Conservation (phyloP, 2,797 vertebrate genomes). For the Sebastes kiyomatsui region DNA sequence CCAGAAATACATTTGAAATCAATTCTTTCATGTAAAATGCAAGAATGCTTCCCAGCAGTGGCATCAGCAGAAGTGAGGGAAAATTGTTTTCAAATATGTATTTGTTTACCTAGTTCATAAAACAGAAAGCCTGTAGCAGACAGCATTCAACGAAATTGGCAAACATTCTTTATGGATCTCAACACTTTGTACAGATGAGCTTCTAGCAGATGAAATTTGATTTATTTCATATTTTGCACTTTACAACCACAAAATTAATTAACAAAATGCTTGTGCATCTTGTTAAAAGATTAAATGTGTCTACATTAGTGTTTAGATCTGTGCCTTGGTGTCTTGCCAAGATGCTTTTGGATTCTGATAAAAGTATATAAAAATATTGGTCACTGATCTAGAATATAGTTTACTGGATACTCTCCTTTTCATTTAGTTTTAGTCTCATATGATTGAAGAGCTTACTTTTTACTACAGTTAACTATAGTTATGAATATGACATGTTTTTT, state of each 20-base stretch:
- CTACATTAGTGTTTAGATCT: conserved; percentile 44
- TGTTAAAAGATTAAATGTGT: conserved; percentile 49
- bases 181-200: conserved; percentile 5
- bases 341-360: conserved; percentile 20
- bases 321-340: conserved; percentile 23
- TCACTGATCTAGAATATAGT: conserved; percentile 4
- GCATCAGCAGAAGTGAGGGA: not conserved
- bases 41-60: not conserved
- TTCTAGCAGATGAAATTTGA: conserved; percentile 16
- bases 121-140: not conserved
- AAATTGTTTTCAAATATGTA: not conserved
- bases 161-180: not conserved
- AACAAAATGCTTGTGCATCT: conserved; percentile 44
- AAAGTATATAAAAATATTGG: conserved; percentile 5
- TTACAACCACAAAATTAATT: conserved; percentile 55
- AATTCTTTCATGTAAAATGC: not conserved
- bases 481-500: not conserved
- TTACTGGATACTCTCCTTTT: not conserved
- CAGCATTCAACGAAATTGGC: not conserved
- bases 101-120: not conserved
- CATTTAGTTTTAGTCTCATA: not conserved
- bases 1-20: not conserved
- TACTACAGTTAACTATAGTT: not conserved
- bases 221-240: conserved; percentile 52
- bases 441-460: conserved; percentile 7